Conservation (phyloP, 2,797 vertebrate genomes). For the Xenops minutus region DNA sequence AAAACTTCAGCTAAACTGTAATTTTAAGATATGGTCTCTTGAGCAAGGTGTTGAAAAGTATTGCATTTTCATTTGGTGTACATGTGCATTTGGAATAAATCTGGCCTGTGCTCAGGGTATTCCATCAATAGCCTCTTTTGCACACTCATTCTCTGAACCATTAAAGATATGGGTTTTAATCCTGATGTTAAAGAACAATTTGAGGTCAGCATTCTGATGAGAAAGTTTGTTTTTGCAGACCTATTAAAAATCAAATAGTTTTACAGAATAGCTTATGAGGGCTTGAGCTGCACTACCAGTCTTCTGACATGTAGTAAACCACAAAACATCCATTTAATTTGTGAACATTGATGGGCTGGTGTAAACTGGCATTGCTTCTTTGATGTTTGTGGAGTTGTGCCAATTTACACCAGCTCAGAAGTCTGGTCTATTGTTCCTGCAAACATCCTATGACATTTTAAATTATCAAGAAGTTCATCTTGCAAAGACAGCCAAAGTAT, state of each 20-base stretch:
- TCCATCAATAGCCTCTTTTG: conserved; percentile 16
- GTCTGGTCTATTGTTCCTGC: conserved; percentile 34
- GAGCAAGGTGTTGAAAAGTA: conserved; percentile 64
- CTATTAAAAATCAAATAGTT: conserved; percentile 22
- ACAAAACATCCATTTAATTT: conserved; percentile 52
- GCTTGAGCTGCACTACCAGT: neutral
- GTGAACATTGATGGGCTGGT: conserved; percentile 24
- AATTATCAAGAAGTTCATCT: conserved; percentile 45
- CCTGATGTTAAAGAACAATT: neutral
- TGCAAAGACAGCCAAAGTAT: conserved; percentile 1
- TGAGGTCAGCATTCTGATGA: neutral
- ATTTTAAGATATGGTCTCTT: conserved; percentile 32
- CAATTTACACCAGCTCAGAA: conserved; percentile 39
- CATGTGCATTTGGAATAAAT: conserved; percentile 63
- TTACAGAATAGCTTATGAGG: neutral
- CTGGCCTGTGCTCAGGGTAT: conserved; percentile 4
- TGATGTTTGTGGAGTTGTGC: neutral
- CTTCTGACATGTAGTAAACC: conserved; percentile 27
- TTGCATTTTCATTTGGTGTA: conserved; percentile 70
- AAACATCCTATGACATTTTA: conserved; percentile 7
- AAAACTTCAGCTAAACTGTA: conserved; percentile 19
- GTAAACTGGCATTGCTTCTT: conserved; percentile 35
- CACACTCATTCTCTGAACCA: neutral
- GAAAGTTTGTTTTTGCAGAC: neutral
- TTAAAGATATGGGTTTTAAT: neutral